Conservation (phyloP, 2,888 invertebrate genomes). For the Endotricha flammealis region DNA sequence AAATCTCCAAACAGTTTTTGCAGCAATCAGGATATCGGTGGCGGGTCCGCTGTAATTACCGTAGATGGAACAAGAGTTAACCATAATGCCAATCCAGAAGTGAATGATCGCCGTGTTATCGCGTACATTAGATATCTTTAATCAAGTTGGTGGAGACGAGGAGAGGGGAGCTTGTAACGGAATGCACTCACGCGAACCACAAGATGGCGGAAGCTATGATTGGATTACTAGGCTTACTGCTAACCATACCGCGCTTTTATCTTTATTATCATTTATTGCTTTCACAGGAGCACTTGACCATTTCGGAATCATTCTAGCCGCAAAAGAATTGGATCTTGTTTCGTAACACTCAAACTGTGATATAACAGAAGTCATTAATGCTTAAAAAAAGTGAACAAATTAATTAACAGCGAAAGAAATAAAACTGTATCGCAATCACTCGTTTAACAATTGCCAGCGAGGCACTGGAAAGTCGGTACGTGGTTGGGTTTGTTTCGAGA, state of each 20-base stretch:
- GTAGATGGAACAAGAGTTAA: conserved; percentile 3
- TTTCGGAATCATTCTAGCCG: neutral
- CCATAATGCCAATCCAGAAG: conserved; percentile 1
- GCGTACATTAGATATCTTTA: conserved; percentile 27
- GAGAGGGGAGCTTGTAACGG: conserved; percentile 41
- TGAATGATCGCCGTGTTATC: conserved; percentile 20
- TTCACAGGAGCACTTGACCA: conserved; percentile 1
- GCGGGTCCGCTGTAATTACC: neutral
- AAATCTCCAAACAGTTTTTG: neutral
- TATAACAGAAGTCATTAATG: too few relatives aligned
- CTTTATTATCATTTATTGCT: conserved; percentile 7
- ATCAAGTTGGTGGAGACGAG: conserved; percentile 34
- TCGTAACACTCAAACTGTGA: too few relatives aligned
- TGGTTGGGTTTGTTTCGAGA: conserved; percentile 31
- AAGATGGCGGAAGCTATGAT: conserved; percentile 28
- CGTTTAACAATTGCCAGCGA: conserved; percentile 51
- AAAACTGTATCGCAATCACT: conserved; percentile 25
- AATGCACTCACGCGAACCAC: conserved; percentile 35
- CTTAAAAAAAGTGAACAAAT: neutral
- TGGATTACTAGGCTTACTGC: conserved; percentile 14
- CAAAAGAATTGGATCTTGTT: too few relatives aligned
- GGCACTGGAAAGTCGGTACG: conserved; percentile 61
- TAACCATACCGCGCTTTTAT: conserved; percentile 4
- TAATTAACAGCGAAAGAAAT: neutral
- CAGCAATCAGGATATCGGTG: neutral